Conservation (phyloP, 37 sponge, comb jelly and placozoan species). For the Hormiphora californensis region DNA sequence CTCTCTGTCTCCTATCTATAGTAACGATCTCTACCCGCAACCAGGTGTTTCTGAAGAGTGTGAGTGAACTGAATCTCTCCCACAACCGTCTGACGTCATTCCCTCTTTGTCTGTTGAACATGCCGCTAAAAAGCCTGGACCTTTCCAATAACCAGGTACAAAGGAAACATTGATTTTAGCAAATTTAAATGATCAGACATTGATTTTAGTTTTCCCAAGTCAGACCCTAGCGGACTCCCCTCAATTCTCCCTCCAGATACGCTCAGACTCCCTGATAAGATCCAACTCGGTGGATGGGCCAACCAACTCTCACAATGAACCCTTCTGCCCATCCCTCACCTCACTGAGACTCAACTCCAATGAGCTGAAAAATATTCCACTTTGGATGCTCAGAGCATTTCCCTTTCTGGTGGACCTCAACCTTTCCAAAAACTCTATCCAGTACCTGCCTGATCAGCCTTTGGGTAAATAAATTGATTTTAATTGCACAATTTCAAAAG, state of each 20-base stretch:
- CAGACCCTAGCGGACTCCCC: too few species aligned
- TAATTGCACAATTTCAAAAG: too few species aligned
- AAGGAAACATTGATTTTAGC: neutral
- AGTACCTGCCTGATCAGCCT: neutral
- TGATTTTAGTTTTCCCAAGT: too few species aligned
- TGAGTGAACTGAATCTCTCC: neutral
- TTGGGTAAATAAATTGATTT: neutral
- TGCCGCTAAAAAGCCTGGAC: neutral
- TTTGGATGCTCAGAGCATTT: neutral
- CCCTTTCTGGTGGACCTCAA: neutral
- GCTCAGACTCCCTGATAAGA: too few species aligned
- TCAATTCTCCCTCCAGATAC: too few species aligned
- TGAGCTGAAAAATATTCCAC: neutral
- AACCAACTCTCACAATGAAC: too few species aligned
- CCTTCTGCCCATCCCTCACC: neutral
- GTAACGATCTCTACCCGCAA: too few species aligned
- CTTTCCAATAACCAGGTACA: constrained; percentile 9
- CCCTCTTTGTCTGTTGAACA: neutral
- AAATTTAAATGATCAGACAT: neutral
- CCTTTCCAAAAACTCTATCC: neutral
- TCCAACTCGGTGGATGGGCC: too few species aligned
- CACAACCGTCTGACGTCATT: neutral
- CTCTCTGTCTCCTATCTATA: too few species aligned
- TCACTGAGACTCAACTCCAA: neutral
- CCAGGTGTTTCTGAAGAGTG: neutral